Base-by-base conservation (phyloP, 2,797 vertebrate genomes). In the Sebastolobus alascanus region DNA sequence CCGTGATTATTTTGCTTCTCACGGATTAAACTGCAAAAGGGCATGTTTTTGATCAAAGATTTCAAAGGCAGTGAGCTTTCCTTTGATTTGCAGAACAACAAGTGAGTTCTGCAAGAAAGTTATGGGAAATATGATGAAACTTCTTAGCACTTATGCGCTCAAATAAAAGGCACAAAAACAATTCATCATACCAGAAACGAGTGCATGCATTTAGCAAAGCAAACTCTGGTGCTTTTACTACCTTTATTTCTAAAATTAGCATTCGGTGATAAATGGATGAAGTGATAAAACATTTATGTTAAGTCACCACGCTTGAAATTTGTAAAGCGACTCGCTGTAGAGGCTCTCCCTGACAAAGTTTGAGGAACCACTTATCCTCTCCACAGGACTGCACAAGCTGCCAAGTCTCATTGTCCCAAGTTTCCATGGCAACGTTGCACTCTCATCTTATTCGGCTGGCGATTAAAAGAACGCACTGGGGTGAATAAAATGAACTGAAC, bases 341-440 rank as follows among this genome's bases (percentile, higher is more conserved):
- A 77, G 54, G 40, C 61, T 77, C 43, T 46, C 18, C 58, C 38
- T 65, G 72, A 86, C 69, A 70, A 79, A 85, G 63, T 87, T 79
- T 89, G 78, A 92, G 90, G 80, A 93, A 78, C 85, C 83, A 81
- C 93, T 94, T 75, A 75, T 92, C 84, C 75, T 20, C 22, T 90
- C 89, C 79, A 73, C 91, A 86, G 89, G 89, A 93, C 81, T 58
- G 12, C 56, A 61, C 69, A 77, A 70, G 77, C 89, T 88, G 90
- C 88, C 82, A 89, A 95, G 91, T 89, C 90, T 90, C 95, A 95
- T 96, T 96, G 96, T 97, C 94, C 86, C 46, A 68, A 52, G 96
- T 97, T 96, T 91, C 96, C 95, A 97, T 97, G 96, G 96, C 90
- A 96, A 97, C 96, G 38, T 89, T 63, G 60, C 92, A 87, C 88